Evolutionary conservation across 30 jellyfish, hydroid and myxozoan genomes (phyloP).

Genomic region (Hydractinia echinata): DNA sequence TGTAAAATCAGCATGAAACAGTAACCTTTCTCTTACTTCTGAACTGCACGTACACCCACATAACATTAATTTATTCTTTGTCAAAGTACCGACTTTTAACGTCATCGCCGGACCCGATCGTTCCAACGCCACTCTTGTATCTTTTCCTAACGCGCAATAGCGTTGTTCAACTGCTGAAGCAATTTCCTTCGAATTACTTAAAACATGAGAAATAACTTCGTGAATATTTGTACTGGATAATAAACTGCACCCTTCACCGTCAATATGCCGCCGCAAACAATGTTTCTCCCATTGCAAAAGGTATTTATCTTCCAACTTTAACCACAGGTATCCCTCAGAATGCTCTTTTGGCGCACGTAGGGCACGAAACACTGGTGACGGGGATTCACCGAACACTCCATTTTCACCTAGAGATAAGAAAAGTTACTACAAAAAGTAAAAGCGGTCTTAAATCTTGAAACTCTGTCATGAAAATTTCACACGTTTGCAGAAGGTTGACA

Average conservation of each 20-base stretch:
- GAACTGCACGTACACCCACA: not conserved
- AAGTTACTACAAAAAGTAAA: not conserved
- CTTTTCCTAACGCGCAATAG: not conserved
- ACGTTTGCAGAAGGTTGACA: no score
- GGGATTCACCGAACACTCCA: not conserved
- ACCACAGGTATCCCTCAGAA: constrained; percentile 30
- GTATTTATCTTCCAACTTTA: constrained; percentile 38
- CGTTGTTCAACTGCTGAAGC: not conserved
- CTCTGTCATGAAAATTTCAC: no score
- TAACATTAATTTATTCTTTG: not conserved
- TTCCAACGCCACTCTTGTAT: constrained; percentile 12
- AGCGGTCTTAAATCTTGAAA: not conserved
- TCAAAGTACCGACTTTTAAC: constrained; percentile 12
- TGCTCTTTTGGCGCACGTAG: constrained; percentile 7
- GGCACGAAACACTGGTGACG: not conserved
- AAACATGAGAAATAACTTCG: constrained; percentile 8
- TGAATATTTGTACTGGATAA: constrained; percentile 25
- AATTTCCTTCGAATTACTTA: constrained; percentile 12
- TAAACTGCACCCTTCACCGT: constrained; percentile 28
- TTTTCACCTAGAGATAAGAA: not conserved
- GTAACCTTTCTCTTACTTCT: not conserved
- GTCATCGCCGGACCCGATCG: constrained; percentile 42
- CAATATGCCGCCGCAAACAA: constrained; percentile 33
- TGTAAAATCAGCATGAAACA: constrained; percentile 39
- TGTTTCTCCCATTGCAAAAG: constrained; percentile 38